These are phyloP conservation scores for Priocnemis perturbator DNA, from an alignment of 2,888 invertebrate genomes.

Conservation along the genomic window DNA sequence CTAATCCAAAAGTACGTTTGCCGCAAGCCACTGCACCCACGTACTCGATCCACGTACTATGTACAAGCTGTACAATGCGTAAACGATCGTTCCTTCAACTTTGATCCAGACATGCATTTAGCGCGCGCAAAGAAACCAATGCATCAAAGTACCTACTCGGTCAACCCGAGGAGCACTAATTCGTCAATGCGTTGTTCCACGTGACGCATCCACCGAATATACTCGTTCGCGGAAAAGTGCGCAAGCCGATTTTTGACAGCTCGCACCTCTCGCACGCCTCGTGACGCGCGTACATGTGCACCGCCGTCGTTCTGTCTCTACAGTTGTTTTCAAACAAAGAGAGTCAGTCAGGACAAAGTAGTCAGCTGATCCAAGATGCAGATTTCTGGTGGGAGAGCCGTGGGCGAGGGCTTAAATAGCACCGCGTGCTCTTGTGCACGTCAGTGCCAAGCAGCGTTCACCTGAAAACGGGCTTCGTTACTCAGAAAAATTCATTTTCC, in stretches of 20 bases:
- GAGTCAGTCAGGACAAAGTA: constrained; percentile 62
- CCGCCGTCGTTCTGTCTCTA: constrained; percentile 13
- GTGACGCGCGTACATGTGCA: constrained; percentile 15
- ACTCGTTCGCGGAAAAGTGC: no score
- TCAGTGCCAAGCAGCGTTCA: constrained; percentile 68
- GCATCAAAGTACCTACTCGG: no score
- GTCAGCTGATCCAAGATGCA: constrained; percentile 71
- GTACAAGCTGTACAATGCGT: no score
- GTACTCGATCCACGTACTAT: no score
- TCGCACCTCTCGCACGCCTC: constrained; percentile 31
- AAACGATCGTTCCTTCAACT: no score
- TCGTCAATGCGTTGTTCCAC: no score
- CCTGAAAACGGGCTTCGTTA: constrained; percentile 52
- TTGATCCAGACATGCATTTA: no score
- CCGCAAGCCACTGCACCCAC: no score
- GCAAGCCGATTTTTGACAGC: constrained; percentile 42
- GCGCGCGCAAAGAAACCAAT: no score
- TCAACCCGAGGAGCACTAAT: no score
- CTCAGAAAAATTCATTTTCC: constrained; percentile 16
- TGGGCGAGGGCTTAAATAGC: constrained; percentile 73
- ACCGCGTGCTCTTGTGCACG: constrained; percentile 60
- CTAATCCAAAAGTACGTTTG: no score
- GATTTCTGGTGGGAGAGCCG: constrained; percentile 47
- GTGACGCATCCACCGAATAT: no score
- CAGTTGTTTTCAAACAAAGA: constrained; percentile 72